Evolutionary conservation across 1,140 invertebrate species (phyloP), one percentile per base, ranked within the genome.

Genomic region (Aphelenchoides fujianensis): DNA sequence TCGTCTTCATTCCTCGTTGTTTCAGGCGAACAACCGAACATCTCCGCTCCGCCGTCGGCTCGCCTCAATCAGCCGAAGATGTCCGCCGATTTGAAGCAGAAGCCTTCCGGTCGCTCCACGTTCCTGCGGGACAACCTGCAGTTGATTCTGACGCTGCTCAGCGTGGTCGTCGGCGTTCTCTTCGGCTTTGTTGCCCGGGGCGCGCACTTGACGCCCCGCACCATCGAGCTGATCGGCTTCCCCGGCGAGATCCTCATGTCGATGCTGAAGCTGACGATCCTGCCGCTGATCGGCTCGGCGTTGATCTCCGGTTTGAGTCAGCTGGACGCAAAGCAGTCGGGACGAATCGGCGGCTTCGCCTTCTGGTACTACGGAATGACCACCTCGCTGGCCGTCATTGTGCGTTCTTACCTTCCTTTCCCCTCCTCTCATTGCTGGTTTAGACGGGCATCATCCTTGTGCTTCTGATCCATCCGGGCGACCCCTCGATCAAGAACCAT

Each of bases 301-400:
- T 31, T 69, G 27, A 79, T 72, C 27, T 70, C 55, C 19, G 74
- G 74, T 68, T 12, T 12, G 23, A 71, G 71, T 23, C 82, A 83
- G 66, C 59, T 83, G n/a, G 82, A 83, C 48, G 82, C 81, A 0
- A 72, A 67, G 62, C 64, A 75, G 54, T 83, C 92, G 2, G 83
- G 87, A 7, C 81, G 80, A 57, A 86, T 88, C 75, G 87, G 87
- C 2, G 59, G 80, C 7, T 81, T 83, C 41, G 86, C 87, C 2
- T 77, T 88, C 2, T 53, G 85, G 7, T 88, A 88, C 73, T 88
- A 88, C 76, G 82, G 85, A 35, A 74, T 75, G 0, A 88, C 87
- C 0, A 88, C 87, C 2, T 79, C 87, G 32, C 73, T 85, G 32
- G 87, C 87, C 23, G 86, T 86, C 48, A 80, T 87, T 52, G 72